Evolutionary conservation across 1,140 invertebrate genomes (phyloP).

Genomic region (Caligus rogercresseyi): DNA sequence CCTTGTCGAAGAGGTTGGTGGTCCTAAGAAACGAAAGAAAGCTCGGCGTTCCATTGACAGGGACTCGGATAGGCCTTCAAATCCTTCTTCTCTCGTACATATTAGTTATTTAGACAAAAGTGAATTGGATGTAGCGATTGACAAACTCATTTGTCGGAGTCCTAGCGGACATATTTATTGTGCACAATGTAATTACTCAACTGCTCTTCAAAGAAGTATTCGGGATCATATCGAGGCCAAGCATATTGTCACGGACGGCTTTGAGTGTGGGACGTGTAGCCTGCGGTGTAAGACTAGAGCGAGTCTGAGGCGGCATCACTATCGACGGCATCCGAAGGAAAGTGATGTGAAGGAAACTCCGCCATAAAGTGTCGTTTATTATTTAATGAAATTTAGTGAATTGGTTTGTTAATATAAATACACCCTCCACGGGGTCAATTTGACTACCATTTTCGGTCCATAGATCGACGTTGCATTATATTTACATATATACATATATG

Average conservation of each 20-base stretch:
- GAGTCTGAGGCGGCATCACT: not conserved
- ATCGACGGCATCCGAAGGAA: not conserved
- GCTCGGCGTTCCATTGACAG: not conserved
- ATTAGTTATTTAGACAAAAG: no score
- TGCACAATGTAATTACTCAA: not conserved
- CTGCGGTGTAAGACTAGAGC: not conserved
- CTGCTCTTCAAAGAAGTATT: not conserved
- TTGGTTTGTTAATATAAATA: no score
- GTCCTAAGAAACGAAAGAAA: not conserved
- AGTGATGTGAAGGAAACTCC: no score
- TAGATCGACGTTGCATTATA: no score
- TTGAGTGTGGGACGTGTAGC: not conserved
- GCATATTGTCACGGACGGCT: not conserved
- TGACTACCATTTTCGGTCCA: no score
- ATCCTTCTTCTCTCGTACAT: no score
- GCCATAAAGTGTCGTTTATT: no score
- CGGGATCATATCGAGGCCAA: not conserved
- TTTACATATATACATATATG: no score
- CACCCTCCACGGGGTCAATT: no score
- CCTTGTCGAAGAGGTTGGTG: not conserved
- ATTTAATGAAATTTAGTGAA: no score
- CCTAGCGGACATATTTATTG: not conserved
- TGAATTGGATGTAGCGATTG: not conserved
- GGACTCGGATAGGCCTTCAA: not conserved
- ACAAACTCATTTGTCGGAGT: not conserved